A percentile compares a stretch with the other conserved stretches of the same genome.
Conservation (phyloP, 1,140 invertebrate genomes). For the Aphaenogaster ashmeadi region DNA sequence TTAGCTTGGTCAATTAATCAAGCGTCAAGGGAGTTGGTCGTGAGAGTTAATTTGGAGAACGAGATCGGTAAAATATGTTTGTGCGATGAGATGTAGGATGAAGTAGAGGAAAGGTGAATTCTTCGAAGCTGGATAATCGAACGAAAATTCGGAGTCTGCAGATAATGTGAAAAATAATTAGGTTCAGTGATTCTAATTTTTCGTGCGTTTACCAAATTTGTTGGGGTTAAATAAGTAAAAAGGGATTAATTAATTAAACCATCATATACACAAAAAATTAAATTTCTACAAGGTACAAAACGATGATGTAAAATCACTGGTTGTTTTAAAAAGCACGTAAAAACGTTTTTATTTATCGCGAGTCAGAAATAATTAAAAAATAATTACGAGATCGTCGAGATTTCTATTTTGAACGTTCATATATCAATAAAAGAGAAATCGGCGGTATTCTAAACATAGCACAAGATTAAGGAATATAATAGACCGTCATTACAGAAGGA, state of each 20-base stretch:
- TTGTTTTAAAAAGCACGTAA: neutral
- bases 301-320: neutral
- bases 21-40: neutral
- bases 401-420: neutral
- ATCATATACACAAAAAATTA: neutral
- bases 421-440: neutral
- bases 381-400: neutral
- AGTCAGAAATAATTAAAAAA: neutral
- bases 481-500: slow-evolving; percentile 1
- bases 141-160: neutral
- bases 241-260: slow-evolving; percentile 20
- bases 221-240: neutral
- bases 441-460: slow-evolving; percentile 30
- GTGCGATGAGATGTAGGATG: neutral
- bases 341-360: neutral
- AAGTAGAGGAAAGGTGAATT: slow-evolving; percentile 9
- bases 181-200: neutral
- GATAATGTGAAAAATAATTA: neutral
- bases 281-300: neutral
- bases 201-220: neutral
- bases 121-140: neutral
- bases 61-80: neutral
- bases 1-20: slow-evolving; percentile 21
- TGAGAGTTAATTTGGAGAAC: slow-evolving; percentile 21
- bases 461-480: slow-evolving; percentile 34